Conservation (phyloP, 2,113 vertebrate species). For the Pongo pygmaeus region DNA sequence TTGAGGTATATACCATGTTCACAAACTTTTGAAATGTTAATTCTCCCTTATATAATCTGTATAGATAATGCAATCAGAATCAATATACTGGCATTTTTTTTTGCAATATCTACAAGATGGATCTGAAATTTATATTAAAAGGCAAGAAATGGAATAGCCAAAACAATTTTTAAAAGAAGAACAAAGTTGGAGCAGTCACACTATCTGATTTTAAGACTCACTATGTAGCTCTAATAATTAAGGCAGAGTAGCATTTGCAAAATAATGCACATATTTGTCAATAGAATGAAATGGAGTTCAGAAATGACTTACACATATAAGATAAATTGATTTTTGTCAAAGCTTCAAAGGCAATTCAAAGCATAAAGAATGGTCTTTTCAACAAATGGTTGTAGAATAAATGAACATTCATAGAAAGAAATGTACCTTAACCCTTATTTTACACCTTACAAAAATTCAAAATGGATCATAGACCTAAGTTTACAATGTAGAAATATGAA, state of each 20-base stretch:
- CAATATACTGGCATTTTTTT: not conserved
- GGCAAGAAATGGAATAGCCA: not conserved
- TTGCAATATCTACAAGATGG: too few species aligned
- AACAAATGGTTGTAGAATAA: not conserved
- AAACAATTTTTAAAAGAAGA: not conserved
- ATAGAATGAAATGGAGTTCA: not conserved
- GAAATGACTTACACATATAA: rapidly evolving
- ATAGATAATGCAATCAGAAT: too few species aligned
- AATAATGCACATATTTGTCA: rapidly evolving
- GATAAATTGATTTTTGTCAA: not conserved
- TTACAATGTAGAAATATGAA: not conserved
- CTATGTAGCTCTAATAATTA: not conserved
- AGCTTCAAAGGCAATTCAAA: not conserved
- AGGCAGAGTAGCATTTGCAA: not conserved
- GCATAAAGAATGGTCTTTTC: not conserved
- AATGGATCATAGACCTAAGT: not conserved
- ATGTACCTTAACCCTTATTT: too few species aligned
- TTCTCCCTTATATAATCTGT: too few species aligned
- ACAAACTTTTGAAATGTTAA: rapidly evolving
- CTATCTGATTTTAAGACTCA: not conserved
- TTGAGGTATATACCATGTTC: rapidly evolving
- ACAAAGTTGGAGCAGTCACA: not conserved
- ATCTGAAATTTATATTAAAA: not conserved
- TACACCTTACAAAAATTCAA: not conserved
- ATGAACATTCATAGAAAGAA: not conserved